Conservation (phyloP, 2,888 invertebrate genomes). For the Latheticus oryzae region DNA sequence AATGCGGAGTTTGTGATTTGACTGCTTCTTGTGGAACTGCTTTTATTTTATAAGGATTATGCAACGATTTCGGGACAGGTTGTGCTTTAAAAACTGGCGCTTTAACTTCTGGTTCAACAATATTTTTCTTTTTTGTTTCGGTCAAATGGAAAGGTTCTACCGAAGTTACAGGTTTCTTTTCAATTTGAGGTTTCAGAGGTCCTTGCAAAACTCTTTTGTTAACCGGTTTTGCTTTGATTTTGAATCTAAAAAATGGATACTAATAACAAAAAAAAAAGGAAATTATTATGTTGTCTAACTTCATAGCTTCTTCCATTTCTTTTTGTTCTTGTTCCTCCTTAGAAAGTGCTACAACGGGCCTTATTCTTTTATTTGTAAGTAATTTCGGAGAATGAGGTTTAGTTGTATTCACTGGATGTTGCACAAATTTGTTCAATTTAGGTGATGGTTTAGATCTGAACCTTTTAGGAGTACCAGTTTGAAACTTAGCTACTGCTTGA, state of each 20-base stretch:
- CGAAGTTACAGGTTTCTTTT: slow-evolving; percentile 70
- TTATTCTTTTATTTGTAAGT: slow-evolving; percentile 68
- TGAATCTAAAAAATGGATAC: slow-evolving; percentile 63
- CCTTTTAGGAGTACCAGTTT: slow-evolving; percentile 68
- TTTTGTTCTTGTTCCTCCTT: slow-evolving; percentile 72
- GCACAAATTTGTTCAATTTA: slow-evolving; percentile 8
- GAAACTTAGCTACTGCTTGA: slow-evolving; percentile 68
- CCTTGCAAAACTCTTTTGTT: slow-evolving; percentile 71
- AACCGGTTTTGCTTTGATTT: slow-evolving; percentile 76
- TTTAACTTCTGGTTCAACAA: slow-evolving; percentile 70
- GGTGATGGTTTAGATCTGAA: slow-evolving; percentile 62
- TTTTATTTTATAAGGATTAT: slow-evolving; percentile 5
- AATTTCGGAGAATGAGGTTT: slow-evolving; percentile 69
- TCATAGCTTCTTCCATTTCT: slow-evolving; percentile 74
- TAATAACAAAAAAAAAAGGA: slow-evolving; percentile 1
- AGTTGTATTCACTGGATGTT: slow-evolving; percentile 55
- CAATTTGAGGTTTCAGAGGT: slow-evolving; percentile 65
- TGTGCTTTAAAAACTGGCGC: slow-evolving; percentile 77
- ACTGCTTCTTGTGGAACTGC: neutral
- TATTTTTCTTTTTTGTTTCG: slow-evolving; percentile 55
- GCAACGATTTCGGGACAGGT: slow-evolving; percentile 69
- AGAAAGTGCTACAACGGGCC: slow-evolving; percentile 69
- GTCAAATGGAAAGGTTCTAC: slow-evolving; percentile 76
- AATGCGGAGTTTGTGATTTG: slow-evolving; percentile 2
- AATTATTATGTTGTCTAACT: slow-evolving; percentile 58